Evolutionary conservation across 2,888 invertebrate species (phyloP).

Genomic region (Microplitis deprimator): DNA sequence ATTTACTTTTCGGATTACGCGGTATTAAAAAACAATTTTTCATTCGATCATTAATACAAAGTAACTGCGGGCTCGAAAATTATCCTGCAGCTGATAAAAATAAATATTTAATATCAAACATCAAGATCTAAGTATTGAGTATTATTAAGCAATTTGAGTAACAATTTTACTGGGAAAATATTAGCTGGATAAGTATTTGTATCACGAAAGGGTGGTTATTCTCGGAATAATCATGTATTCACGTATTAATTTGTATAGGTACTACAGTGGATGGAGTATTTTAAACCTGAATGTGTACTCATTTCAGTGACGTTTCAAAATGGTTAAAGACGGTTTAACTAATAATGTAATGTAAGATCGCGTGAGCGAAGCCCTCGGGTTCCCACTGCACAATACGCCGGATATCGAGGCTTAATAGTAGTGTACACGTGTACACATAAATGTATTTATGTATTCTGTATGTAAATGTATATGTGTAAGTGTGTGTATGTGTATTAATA

Average conservation of each 20-base stretch:
- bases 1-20: conserved; percentile 2
- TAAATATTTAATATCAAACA: neutral
- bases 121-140: neutral
- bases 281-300: neutral
- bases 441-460: neutral
- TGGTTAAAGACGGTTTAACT: conserved; percentile 7
- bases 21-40: conserved; percentile 3
- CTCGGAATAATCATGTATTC: neutral
- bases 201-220: neutral
- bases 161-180: neutral
- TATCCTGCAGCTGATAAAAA: neutral
- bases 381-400: neutral
- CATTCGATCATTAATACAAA: neutral
- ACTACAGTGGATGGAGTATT: neutral
- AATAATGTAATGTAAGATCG: conserved; percentile 8
- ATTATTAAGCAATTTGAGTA: neutral
- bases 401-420: conserved; percentile 20
- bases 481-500: neutral
- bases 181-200: neutral
- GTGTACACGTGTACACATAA: conserved; percentile 14
- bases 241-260: neutral
- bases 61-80: neutral
- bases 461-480: neutral
- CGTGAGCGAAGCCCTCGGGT: conserved; percentile 9
- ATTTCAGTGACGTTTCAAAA: conserved; percentile 16